Conservation (phyloP, 2,888 invertebrate genomes). For the Falcaria lacertinaria region DNA sequence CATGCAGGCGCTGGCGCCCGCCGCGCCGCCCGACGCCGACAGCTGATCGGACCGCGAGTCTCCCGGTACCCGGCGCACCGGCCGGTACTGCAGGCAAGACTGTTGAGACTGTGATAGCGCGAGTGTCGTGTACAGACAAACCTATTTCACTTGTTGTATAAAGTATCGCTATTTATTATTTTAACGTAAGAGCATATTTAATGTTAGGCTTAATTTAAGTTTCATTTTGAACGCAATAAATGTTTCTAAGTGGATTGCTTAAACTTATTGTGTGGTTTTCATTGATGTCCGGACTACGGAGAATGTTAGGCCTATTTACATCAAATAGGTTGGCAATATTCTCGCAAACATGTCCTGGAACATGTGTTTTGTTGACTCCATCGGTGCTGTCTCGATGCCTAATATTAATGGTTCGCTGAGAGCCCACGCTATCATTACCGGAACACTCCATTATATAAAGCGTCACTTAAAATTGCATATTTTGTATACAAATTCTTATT, state of each 20-base stretch:
- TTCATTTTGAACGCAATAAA: conserved; percentile 59
- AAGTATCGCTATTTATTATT: conserved; percentile 74
- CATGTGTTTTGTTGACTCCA: no score
- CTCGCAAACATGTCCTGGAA: no score
- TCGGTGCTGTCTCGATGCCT: no score
- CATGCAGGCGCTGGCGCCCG: conserved; percentile 63
- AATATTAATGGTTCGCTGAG: no score
- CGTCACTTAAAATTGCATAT: no score
- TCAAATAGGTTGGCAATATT: no score
- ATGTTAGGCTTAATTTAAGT: conserved; percentile 62
- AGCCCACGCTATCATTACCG: no score
- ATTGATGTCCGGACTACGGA: background rate
- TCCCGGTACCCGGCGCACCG: conserved; percentile 4
- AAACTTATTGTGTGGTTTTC: conserved; percentile 16
- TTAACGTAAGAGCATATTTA: conserved; percentile 66
- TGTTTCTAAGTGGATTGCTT: conserved; percentile 33
- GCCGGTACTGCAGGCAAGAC: conserved; percentile 13
- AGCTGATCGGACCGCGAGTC: conserved; percentile 67
- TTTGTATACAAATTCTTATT: no score
- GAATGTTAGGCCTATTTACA: background rate
- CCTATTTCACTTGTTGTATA: conserved; percentile 45
- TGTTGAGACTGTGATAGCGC: conserved; percentile 62
- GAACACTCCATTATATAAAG: no score
- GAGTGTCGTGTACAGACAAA: conserved; percentile 45
- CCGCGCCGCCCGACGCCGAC: conserved; percentile 43